Evolutionary conservation across 2,113 vertebrate species (phyloP).

Genomic region (Myrmecophaga tridactyla): DNA sequence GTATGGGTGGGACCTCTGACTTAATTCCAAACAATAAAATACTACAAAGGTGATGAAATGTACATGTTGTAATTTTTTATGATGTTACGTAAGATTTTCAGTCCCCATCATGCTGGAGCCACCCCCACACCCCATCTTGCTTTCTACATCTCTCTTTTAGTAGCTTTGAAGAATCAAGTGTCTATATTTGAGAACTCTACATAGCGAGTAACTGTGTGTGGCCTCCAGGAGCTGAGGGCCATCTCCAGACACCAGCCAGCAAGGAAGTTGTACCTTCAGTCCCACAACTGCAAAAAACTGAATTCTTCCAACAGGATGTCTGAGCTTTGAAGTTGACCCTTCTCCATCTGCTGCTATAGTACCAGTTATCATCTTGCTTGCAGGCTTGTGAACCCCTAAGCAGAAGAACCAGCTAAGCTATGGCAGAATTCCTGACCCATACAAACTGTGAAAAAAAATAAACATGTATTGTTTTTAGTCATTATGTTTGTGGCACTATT

Average conservation of each 20-base stretch:
- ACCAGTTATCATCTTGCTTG: background rate
- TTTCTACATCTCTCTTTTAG: background rate
- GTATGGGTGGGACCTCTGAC: background rate
- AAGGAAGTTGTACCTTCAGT: background rate
- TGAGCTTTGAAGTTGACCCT: background rate
- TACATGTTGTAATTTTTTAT: background rate
- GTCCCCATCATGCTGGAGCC: background rate
- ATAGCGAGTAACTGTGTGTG: background rate
- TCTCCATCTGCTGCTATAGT: accelerated
- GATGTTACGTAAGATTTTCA: background rate
- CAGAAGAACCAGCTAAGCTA: background rate
- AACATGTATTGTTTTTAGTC: background rate
- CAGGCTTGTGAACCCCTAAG: background rate
- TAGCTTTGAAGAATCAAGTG: background rate
- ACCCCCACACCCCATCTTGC: background rate
- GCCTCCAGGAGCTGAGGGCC: background rate
- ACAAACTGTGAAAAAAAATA: background rate
- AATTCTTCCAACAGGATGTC: background rate
- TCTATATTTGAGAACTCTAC: background rate
- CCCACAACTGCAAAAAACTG: background rate
- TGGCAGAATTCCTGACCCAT: no score
- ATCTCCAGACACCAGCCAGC: accelerated
- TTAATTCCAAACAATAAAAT: background rate
- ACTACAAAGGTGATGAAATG: background rate
- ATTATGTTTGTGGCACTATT: background rate